These are phyloP conservation scores for Saturnia pavonia DNA, from an alignment of 2,888 invertebrate species.

Conservation along the genomic window DNA sequence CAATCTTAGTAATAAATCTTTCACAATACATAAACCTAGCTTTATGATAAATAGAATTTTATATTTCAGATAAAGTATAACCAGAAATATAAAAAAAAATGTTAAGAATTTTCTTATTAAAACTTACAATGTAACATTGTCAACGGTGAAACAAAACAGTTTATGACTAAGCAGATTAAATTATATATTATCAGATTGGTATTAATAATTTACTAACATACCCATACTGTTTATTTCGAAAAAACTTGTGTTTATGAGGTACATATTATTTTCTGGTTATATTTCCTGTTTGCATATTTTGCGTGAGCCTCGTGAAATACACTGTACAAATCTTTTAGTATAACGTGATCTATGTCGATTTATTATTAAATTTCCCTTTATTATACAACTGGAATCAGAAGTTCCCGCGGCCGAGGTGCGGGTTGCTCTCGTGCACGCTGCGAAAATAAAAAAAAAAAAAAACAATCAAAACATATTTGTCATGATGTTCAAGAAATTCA, in stretches of 20 bases:
- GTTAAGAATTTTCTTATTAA: background rate
- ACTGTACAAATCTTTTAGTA: conserved; percentile 43
- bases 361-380: conserved; percentile 43
- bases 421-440: conserved; percentile 86
- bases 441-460: conserved; percentile 35
- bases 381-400: conserved; percentile 67
- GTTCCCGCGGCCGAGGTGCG: conserved; percentile 77
- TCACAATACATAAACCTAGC: conserved; percentile 47
- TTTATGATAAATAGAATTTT: conserved; percentile 67
- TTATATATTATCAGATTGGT: background rate
- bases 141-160: background rate
- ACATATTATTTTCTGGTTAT: background rate
- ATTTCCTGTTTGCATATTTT: conserved; percentile 12
- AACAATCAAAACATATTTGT: background rate
- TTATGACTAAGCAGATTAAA: background rate
- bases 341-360: conserved; percentile 18
- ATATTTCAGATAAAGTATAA: conserved; percentile 25
- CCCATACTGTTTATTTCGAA: background rate
- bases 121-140: conserved; percentile 3
- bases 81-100: background rate
- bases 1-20: conserved; percentile 53
- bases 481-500: background rate
- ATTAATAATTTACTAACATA: background rate
- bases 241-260: conserved; percentile 18
- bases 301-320: conserved; percentile 42